Conservation (phyloP, 2,888 invertebrate genomes). For the Steinernema carpocapsae region DNA sequence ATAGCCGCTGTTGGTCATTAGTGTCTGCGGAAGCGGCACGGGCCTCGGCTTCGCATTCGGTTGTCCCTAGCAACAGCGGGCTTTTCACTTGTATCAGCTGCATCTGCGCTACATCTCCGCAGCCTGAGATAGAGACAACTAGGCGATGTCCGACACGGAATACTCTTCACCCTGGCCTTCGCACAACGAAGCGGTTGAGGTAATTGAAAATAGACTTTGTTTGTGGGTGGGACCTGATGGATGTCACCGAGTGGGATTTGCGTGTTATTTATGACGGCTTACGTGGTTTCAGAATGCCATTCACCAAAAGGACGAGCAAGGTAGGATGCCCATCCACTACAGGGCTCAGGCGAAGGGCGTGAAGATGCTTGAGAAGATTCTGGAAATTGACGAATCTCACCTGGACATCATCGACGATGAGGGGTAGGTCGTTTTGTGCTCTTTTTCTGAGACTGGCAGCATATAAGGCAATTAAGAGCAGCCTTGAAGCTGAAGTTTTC, state of each 20-base stretch:
- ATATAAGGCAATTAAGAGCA: too few relatives aligned
- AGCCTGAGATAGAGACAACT: neutral
- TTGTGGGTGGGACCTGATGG: too few relatives aligned
- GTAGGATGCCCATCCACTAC: constrained; percentile 18
- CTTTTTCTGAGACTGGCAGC: too few relatives aligned
- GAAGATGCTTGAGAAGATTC: constrained; percentile 75
- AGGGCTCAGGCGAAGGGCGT: constrained; percentile 63
- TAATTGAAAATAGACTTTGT: neutral
- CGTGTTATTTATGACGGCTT: neutral
- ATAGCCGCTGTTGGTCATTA: neutral
- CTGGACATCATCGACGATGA: constrained; percentile 86
- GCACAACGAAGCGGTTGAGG: constrained; percentile 21
- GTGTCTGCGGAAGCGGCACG: neutral
- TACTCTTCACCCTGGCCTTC: constrained; percentile 32
- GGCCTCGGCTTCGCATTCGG: neutral
- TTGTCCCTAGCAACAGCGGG: constrained; percentile 12
- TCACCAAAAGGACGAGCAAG: constrained; percentile 24
- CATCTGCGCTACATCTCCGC: neutral
- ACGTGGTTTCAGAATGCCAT: constrained; percentile 7
- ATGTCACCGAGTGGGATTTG: constrained; percentile 6
- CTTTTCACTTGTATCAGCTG: neutral
- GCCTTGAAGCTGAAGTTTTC: too few relatives aligned
- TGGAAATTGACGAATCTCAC: constrained; percentile 81
- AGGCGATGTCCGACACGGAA: constrained; percentile 23
- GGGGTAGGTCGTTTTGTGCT: constrained; percentile 73